A percentile compares a stretch with the other conserved stretches of the same genome.
These are phyloP conservation scores for Cossypha dichroa DNA, from an alignment of 2,797 vertebrate genomes.

Conservation along the genomic window DNA sequence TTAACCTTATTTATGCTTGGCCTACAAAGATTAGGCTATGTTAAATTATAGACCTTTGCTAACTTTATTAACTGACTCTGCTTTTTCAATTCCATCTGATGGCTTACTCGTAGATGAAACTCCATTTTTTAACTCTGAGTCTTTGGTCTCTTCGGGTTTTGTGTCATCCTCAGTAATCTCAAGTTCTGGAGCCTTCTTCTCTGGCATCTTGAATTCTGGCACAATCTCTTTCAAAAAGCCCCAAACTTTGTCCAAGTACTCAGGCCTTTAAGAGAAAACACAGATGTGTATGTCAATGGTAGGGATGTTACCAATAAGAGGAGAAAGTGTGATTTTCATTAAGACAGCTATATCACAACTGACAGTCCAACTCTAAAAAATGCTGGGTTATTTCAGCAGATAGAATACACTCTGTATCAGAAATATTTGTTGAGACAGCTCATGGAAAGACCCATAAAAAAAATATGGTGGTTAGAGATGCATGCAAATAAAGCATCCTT, in stretches of 20 bases:
- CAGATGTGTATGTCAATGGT: neutral
- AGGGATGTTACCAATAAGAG: neutral
- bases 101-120: neutral
- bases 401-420: neutral
- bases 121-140: conserved; percentile 55
- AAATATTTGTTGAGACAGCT: neutral
- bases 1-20: neutral
- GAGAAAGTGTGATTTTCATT: neutral
- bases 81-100: conserved; percentile 50
- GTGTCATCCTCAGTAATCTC: conserved; percentile 18
- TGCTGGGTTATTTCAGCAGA: neutral
- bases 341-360: neutral
- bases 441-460: neutral
- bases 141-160: conserved; percentile 48
- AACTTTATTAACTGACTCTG: conserved; percentile 62
- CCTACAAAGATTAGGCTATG: neutral
- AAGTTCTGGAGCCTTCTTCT: conserved; percentile 45
- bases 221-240: conserved; percentile 81
- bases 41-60: conserved; percentile 70
- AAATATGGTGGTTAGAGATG: neutral
- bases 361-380: neutral
- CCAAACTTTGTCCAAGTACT: conserved; percentile 80
- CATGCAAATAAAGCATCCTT: neutral
- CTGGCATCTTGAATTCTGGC: conserved; percentile 80
- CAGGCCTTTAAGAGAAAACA: conserved; percentile 69